Evolutionary conservation across 2,888 invertebrate species (phyloP).

Genomic region (Phasia obesa): DNA sequence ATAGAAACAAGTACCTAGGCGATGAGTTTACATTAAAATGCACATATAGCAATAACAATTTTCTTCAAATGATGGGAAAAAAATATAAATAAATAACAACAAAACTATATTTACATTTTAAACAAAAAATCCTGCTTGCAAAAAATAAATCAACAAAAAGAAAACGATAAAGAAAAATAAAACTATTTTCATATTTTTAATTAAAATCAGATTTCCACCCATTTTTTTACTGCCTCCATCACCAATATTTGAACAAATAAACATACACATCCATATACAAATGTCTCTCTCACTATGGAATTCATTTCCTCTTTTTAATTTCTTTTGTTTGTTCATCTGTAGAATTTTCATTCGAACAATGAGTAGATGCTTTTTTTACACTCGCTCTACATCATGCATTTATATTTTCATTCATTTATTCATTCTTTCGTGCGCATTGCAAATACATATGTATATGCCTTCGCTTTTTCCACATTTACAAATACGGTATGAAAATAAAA

Average conservation of each 20-base stretch:
- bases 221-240: slow-evolving; percentile 47
- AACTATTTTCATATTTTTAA: slow-evolving; percentile 61
- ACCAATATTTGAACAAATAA: slow-evolving; percentile 42
- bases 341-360: slow-evolving; percentile 40
- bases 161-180: slow-evolving; percentile 47
- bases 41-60: slow-evolving; percentile 76
- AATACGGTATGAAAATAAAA: slow-evolving; percentile 16
- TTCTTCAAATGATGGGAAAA: slow-evolving; percentile 81
- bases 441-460: slow-evolving; percentile 24
- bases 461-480: slow-evolving; percentile 9
- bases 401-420: not conserved
- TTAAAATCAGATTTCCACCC: slow-evolving; percentile 66
- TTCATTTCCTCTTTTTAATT: slow-evolving; percentile 45
- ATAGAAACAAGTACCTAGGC: slow-evolving; percentile 76
- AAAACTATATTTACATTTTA: slow-evolving; percentile 53
- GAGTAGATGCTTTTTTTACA: slow-evolving; percentile 37
- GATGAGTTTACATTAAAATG: slow-evolving; percentile 80
- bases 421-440: slow-evolving; percentile 3
- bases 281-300: slow-evolving; percentile 23
- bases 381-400: slow-evolving; percentile 4
- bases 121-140: slow-evolving; percentile 66
- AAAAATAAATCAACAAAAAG: slow-evolving; percentile 26
- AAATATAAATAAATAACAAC: slow-evolving; percentile 65
- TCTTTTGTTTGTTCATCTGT: slow-evolving; percentile 61
- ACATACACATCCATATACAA: not conserved